Conservation (phyloP, 2,113 vertebrate species). For the Cromileptes altivelis region DNA sequence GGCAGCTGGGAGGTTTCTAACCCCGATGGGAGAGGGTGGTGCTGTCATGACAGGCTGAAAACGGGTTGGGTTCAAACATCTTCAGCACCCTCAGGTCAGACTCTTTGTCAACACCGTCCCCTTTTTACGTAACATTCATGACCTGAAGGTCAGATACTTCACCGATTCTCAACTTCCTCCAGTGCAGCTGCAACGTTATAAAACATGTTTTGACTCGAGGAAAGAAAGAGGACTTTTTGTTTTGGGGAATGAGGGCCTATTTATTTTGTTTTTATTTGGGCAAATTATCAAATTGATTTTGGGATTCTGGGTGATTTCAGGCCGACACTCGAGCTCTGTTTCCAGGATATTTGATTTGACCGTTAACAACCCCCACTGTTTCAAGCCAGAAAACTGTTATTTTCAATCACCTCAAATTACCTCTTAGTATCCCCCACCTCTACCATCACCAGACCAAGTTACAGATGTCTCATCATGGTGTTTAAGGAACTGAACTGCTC, state of each 20-base stretch:
- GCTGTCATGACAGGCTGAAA: not conserved
- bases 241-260: not conserved
- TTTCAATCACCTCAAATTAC: not conserved
- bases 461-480: constrained; percentile 3
- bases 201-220: not conserved
- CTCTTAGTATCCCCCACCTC: not conserved
- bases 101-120: not conserved
- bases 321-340: not conserved
- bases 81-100: not conserved
- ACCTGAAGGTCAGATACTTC: not conserved
- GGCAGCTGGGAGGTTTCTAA: not conserved
- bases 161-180: not conserved
- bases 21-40: not conserved
- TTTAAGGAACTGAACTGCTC: not conserved
- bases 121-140: not conserved
- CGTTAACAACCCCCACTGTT: not conserved
- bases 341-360: not conserved
- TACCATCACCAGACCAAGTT: not conserved
- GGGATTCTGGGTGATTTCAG: not conserved
- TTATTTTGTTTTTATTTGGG: not conserved
- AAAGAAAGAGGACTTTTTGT: not conserved
- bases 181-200: not conserved
- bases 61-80: not conserved
- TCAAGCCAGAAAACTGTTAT: not conserved
- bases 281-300: not conserved